Base-by-base conservation (phyloP, 2,888 invertebrate genomes). In the Nomada fucata region DNA sequence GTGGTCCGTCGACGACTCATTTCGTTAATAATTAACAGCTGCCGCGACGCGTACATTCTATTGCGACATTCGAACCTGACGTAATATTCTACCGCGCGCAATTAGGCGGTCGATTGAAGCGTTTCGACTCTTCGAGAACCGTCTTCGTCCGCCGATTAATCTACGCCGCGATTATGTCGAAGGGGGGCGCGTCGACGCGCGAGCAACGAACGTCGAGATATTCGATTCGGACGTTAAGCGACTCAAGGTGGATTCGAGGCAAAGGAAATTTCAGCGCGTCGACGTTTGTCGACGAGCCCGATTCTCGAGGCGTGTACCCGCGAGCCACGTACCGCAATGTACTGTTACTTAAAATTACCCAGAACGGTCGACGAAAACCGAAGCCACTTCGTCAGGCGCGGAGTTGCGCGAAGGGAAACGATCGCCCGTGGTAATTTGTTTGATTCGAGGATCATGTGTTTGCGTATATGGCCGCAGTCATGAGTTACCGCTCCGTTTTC, bases 401-500 rank as follows among this genome's bases (percentile, higher is more conserved):
- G 47, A 64, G 26, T 20, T 53, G 61, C 53, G 72, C 13, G 18
- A 73, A 72, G 65, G 76, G 59, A 63, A 60, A 47, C 67, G 81
- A 75, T 84, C 81, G 81, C 81, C 76, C 68, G 52, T 15, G 2
- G 23, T 69, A 76, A 74, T 81, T 82, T 57, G 77, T 81, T 81
- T 77, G 73, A 83, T 81, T 83, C 77, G 67, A 26, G 52, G n/a
- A 65, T 68, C 53, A 72, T 69, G 23, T 15, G 74, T 68, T 75
- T 42, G 74, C 76, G 59, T 29, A 52, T 72, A 15, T 70, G 61
- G 60, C 42, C 52, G 50, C 73, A 71, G 83, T 84, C 71, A 79
- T 80, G 86, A 84, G 82, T 70, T 60, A 60, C 79, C 57, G 64
- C 82, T 77, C 81, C 82, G 67, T 74, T 87, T 86, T 87, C 78